These are phyloP conservation scores for Agonum fuliginosum DNA, from an alignment of 2,888 invertebrate genomes.

Conservation along the genomic window DNA sequence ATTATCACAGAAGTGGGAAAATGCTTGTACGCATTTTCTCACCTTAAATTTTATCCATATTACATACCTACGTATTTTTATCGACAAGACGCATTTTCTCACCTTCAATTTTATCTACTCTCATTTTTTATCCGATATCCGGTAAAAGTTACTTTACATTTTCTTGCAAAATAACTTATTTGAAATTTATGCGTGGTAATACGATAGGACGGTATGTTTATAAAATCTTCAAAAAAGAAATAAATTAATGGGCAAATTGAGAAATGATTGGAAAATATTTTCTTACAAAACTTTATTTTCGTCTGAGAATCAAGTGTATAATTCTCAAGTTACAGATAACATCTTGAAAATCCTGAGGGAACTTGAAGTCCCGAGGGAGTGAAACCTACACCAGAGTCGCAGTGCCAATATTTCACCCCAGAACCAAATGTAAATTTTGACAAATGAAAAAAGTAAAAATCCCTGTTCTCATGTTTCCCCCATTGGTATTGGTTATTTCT, in stretches of 20 bases:
- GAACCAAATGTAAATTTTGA: slow-evolving; percentile 33
- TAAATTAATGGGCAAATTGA: background rate
- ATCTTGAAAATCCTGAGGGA: slow-evolving; percentile 24
- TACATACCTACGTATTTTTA: too few relatives aligned
- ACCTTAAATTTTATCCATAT: too few relatives aligned
- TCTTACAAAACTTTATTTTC: slow-evolving; percentile 8
- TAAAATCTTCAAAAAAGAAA: background rate
- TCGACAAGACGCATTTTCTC: too few relatives aligned
- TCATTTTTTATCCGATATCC: too few relatives aligned
- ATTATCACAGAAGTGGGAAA: too few relatives aligned
- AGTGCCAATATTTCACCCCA: slow-evolving; percentile 28
- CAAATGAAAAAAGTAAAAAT: slow-evolving; percentile 44
- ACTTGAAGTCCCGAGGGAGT: slow-evolving; percentile 3
- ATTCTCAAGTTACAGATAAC: slow-evolving; percentile 45
- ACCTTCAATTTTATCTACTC: too few relatives aligned
- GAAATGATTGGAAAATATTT: slow-evolving; percentile 1
- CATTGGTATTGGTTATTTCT: slow-evolving; percentile 35
- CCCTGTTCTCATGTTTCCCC: slow-evolving; percentile 31
- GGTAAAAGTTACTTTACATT: too few relatives aligned
- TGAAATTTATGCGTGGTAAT: too few relatives aligned
- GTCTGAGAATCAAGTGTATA: slow-evolving; percentile 18
- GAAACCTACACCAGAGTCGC: slow-evolving; percentile 31
- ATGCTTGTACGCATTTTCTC: too few relatives aligned
- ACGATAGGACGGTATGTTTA: background rate
- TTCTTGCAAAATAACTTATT: too few relatives aligned